Evolutionary conservation across 2,113 vertebrate species (phyloP).

Genomic region (Vidua macroura): DNA sequence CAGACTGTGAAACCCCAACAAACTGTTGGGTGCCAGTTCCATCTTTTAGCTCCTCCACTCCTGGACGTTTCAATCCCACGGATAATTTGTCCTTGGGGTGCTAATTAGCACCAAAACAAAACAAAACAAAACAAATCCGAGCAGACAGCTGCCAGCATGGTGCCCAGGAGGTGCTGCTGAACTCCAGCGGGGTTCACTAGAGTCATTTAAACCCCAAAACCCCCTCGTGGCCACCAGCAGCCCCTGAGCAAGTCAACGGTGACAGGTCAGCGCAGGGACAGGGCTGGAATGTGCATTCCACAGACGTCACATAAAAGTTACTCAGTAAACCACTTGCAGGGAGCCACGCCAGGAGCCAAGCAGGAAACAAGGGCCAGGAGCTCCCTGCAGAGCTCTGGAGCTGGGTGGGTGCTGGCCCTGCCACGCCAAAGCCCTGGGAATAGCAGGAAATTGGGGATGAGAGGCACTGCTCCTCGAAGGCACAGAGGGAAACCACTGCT

Average conservation of each 20-base stretch:
- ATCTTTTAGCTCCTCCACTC: neutral
- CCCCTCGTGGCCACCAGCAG: neutral
- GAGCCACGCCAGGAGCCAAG: neutral
- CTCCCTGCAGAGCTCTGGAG: neutral
- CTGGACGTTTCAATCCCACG: neutral
- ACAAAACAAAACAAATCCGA: accelerated
- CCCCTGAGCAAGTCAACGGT: neutral
- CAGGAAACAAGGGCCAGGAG: neutral
- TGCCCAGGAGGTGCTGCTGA: neutral
- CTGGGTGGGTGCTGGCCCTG: neutral
- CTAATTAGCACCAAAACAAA: neutral
- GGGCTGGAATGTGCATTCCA: neutral
- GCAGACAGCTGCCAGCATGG: neutral
- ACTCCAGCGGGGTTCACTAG: neutral
- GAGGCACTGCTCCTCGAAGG: neutral
- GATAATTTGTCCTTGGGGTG: neutral
- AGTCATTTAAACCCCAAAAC: neutral
- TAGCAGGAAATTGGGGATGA: accelerated
- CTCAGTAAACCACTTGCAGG: neutral
- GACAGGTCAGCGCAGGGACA: neutral
- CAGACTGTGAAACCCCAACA: neutral
- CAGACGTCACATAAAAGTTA: neutral
- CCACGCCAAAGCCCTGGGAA: neutral
- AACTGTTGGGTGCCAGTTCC: neutral
- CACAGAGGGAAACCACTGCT: neutral